phyloP scores from a whole-genome alignment of 37 sponge, comb jelly and placozoan genomes.

The Ephydatia muelleri region DNA sequence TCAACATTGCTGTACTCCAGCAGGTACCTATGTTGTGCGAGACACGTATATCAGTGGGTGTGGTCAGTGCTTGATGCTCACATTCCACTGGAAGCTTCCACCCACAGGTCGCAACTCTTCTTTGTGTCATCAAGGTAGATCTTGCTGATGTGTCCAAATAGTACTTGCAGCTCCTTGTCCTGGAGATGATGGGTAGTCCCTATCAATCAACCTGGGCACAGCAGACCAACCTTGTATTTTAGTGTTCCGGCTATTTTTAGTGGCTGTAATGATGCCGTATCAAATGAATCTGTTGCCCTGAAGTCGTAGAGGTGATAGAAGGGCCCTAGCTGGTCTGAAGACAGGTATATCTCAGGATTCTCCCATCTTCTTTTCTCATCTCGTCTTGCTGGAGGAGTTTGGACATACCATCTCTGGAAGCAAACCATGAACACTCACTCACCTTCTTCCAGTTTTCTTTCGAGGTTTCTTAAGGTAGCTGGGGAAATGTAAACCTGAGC shows the following conservation, averaged over 20 bases:
- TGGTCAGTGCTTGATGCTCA: constrained; percentile 7
- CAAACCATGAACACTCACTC: background rate
- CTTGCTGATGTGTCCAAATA: constrained; percentile 77
- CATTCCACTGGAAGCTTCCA: constrained; percentile 84
- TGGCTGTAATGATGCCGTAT: constrained; percentile 16
- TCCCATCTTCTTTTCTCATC: constrained; percentile 62
- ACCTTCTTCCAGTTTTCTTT: constrained; percentile 24
- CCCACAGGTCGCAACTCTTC: constrained; percentile 24
- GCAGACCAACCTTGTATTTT: constrained; percentile 37
- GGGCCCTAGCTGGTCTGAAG: constrained; percentile 38
- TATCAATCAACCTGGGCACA: background rate
- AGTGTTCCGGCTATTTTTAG: constrained; percentile 66
- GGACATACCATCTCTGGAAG: background rate
- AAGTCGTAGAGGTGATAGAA: constrained; percentile 59
- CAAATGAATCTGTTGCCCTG: constrained; percentile 50
- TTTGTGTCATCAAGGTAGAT: constrained; percentile 17
- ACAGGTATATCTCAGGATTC: constrained; percentile 59
- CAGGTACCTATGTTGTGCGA: constrained; percentile 10
- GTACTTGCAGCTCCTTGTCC: constrained; percentile 61
- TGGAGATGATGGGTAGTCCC: background rate
- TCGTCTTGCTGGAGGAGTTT: constrained; percentile 18
- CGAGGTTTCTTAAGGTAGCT: constrained; percentile 13
- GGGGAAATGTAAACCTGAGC: background rate
- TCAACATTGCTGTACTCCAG: constrained; percentile 14
- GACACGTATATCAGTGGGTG: background rate